A percentile compares a stretch with the other conserved stretches of the same genome.
These are phyloP conservation scores for Dinomys branickii DNA, from an alignment of 2,113 vertebrate genomes.

Conservation along the genomic window DNA sequence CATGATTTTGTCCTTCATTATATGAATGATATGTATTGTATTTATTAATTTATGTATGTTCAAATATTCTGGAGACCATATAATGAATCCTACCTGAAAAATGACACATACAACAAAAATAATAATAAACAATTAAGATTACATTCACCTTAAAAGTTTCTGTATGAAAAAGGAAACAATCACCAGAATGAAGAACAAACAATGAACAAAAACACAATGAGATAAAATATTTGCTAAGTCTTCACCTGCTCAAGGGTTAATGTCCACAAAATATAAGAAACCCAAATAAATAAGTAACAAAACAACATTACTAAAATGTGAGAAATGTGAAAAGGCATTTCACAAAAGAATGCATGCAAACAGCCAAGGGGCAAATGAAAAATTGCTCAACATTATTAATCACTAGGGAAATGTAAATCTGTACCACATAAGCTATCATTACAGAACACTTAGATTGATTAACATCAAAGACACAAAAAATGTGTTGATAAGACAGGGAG, in stretches of 20 bases:
- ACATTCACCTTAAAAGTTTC: not conserved
- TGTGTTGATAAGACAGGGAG: not conserved
- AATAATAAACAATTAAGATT: not conserved
- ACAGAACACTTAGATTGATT: not conserved
- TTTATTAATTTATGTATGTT: not conserved
- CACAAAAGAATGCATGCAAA: not conserved
- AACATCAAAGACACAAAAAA: not conserved
- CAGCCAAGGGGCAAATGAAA: not conserved
- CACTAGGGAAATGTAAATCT: not conserved
- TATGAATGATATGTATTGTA: not conserved
- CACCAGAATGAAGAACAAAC: not conserved
- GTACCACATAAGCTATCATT: not conserved
- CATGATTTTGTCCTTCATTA: not conserved
- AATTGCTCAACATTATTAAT: not conserved
- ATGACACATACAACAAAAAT: not conserved
- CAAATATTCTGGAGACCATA: not conserved
- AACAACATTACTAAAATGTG: not conserved
- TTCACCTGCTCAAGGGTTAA: not conserved
- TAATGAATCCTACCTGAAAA: not conserved
- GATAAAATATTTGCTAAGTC: not conserved
- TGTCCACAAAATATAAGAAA: not conserved
- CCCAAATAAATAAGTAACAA: not conserved
- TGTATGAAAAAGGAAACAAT: not conserved
- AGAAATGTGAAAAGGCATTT: not conserved
- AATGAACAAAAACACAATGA: not conserved